Conservation (phyloP, 2,797 vertebrate species). For the Mareca penelope region DNA sequence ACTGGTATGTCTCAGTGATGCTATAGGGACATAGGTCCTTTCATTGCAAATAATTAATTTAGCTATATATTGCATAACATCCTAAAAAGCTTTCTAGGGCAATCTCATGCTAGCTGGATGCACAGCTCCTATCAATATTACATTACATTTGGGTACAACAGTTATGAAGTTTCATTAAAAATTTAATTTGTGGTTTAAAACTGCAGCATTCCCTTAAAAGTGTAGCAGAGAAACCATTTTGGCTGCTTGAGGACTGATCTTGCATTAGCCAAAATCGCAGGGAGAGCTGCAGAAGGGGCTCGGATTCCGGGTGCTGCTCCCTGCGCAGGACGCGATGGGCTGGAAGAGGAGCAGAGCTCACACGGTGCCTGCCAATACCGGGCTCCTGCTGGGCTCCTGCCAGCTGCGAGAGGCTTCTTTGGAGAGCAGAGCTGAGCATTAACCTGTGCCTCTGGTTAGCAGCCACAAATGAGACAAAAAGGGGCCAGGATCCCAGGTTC, state of each 20-base stretch:
- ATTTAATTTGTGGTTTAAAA: constrained; percentile 81
- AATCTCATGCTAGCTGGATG: constrained; percentile 69
- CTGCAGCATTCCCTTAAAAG: constrained; percentile 72
- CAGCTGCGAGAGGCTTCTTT: accelerated
- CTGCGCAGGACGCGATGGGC: accelerated
- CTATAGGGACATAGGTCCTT: constrained; percentile 59
- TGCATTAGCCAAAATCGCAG: neutral
- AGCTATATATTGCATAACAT: constrained; percentile 78
- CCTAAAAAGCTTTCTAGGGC: constrained; percentile 79
- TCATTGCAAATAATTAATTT: constrained; percentile 81
- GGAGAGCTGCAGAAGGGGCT: neutral
- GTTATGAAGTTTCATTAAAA: constrained; percentile 81
- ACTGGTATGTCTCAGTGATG: constrained; percentile 52
- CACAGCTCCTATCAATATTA: constrained; percentile 78
- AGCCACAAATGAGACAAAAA: neutral
- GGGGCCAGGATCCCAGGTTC: neutral
- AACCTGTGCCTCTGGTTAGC: neutral
- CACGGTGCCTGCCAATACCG: accelerated
- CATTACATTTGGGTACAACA: constrained; percentile 70
- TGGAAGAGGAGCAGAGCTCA: accelerated
- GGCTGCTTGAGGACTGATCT: neutral
- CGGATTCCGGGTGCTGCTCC: accelerated
- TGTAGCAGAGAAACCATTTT: neutral
- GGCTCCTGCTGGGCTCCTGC: neutral
- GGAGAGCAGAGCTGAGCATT: accelerated